phyloP scores from a whole-genome alignment of 2,113 vertebrate genomes.

The Colius striatus region DNA sequence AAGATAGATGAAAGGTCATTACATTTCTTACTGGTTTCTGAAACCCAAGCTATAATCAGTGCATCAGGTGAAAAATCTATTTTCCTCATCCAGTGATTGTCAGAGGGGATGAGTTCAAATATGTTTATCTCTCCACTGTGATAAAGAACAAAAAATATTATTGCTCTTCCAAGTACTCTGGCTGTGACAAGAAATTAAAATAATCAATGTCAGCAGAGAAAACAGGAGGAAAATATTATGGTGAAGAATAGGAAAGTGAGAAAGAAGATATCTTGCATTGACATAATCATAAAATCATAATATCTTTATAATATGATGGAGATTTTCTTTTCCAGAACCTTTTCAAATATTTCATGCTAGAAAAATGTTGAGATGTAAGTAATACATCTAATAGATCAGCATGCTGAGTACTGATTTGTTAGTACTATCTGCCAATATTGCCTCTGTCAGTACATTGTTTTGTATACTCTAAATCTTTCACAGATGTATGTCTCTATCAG shows the following conservation, averaged over 20 bases:
- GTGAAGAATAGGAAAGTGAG: conserved; percentile 56
- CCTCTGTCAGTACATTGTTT: neutral
- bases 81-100: conserved; percentile 55
- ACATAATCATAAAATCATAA: conserved; percentile 68
- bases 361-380: neutral
- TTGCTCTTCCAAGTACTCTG: conserved; percentile 54
- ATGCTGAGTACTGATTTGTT: neutral
- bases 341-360: conserved; percentile 33
- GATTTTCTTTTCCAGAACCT: conserved; percentile 17
- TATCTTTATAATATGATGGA: conserved; percentile 32
- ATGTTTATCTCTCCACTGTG: conserved; percentile 46
- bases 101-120: conserved; percentile 20
- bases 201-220: conserved; percentile 74
- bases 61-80: conserved; percentile 66
- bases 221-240: conserved; percentile 72
- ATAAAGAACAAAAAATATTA: conserved; percentile 51
- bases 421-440: neutral
- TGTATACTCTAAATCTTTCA: neutral
- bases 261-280: conserved; percentile 25
- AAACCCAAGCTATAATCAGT: conserved; percentile 63
- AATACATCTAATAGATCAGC: conserved; percentile 10
- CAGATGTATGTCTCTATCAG: neutral
- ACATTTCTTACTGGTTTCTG: conserved; percentile 62
- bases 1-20: conserved; percentile 59
- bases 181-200: conserved; percentile 77